Base-by-base conservation (phyloP, 1,140 invertebrate genomes). In the Philopotamus ludificatus region DNA sequence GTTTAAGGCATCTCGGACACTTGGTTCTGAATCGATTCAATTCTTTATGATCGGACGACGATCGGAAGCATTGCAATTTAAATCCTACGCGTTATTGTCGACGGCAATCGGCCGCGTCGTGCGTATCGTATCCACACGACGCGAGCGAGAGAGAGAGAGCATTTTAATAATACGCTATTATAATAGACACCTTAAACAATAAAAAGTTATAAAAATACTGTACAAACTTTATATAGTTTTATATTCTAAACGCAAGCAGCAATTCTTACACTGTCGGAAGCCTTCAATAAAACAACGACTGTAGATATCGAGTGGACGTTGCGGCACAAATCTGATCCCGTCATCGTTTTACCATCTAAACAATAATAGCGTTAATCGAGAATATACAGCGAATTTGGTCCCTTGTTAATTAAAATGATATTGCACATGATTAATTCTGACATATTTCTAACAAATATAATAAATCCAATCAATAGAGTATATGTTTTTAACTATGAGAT, bases 121-220 rank as follows among this genome's bases (percentile, higher is more conserved):
- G n/a, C n/a, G n/a, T n/a, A n/a, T n/a, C n/a, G n/a, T n/a, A n/a
- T n/a, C n/a, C n/a, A n/a, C n/a, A n/a, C n/a, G n/a, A n/a, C n/a
- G n/a, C n/a, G n/a, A n/a, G n/a, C n/a, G n/a, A n/a, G n/a, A n/a
- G n/a, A n/a, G 18, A 50, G 47, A 50, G 47, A 50, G 4, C 18
- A 21, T 18, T 50, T 1, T n/a, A n/a, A n/a, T n/a, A n/a, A 20
- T 18, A 18, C 18, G 2, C 1, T 3, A 50, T n/a, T n/a, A n/a
- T n/a, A 39, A 55, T 21, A 28, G 55, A 67, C 42, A 67, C 66
- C 66, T 63, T 67, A 67, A 67, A 64, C 66, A 58, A 54, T 59
- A 62, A 25, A 59, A 62, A 67, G 66, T 54, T 68, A 64, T 47
- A 68, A 65, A 59, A 69, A 69, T 69, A 69, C 67, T 69, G 67